Percentiles rank a stretch among this genome's conserved stretches.
Conservation (phyloP, 2,888 invertebrate genomes). For the Tiphia femorata region DNA sequence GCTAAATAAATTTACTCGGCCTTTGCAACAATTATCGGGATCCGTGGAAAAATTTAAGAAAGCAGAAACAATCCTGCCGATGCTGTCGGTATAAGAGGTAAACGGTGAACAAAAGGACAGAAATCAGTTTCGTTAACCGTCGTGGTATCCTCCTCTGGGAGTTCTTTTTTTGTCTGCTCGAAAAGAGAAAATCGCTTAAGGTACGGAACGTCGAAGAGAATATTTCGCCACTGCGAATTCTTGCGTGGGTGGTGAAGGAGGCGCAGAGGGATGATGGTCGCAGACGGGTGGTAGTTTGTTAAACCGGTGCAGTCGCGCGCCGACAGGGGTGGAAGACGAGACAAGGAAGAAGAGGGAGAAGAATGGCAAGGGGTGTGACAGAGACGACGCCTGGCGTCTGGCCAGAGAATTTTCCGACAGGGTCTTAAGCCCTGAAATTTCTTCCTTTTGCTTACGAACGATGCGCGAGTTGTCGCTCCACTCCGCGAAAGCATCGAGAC, state of each 20-base stretch:
- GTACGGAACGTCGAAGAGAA: conserved; percentile 9
- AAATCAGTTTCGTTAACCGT: too few relatives aligned
- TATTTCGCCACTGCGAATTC: conserved; percentile 28
- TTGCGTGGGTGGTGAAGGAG: conserved; percentile 1
- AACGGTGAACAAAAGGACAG: too few relatives aligned
- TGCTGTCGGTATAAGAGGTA: too few relatives aligned
- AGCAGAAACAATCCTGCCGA: too few relatives aligned
- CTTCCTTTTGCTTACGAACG: conserved; percentile 21
- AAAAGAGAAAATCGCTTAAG: too few relatives aligned
- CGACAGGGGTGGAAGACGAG: too few relatives aligned
- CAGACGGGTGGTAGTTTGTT: conserved; percentile 34
- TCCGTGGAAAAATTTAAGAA: too few relatives aligned
- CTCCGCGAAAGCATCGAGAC: neutral
- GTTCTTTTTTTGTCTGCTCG: too few relatives aligned
- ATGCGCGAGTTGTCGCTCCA: neutral
- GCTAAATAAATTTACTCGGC: too few relatives aligned
- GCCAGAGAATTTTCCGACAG: conserved; percentile 38
- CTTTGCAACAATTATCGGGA: too few relatives aligned
- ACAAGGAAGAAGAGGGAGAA: too few relatives aligned
- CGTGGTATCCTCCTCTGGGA: too few relatives aligned
- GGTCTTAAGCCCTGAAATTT: conserved; percentile 30
- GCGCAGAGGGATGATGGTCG: conserved; percentile 17
- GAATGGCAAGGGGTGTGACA: conserved; percentile 8
- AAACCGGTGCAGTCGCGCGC: conserved; percentile 25
- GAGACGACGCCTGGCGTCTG: conserved; percentile 28